Percentiles rank a stretch among this genome's conserved stretches.
Conservation (phyloP, 1,140 invertebrate genomes). For the Bicyclus anynana region DNA sequence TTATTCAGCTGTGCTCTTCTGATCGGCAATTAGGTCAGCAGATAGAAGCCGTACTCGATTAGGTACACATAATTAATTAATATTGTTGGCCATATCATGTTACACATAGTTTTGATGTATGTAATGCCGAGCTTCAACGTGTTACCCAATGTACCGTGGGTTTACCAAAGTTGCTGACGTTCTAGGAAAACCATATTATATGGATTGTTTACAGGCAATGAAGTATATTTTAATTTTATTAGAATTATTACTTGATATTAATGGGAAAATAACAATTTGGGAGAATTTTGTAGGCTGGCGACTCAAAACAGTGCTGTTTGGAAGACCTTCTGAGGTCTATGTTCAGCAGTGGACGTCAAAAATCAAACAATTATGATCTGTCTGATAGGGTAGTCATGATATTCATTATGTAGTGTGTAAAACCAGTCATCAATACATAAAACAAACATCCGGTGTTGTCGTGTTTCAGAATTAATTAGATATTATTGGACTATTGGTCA, state of each 20-base stretch:
- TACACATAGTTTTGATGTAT: slow-evolving; percentile 7
- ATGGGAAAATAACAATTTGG: too few relatives aligned
- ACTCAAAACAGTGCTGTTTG: too few relatives aligned
- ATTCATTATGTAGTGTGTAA: too few relatives aligned
- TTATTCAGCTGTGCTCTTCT: slow-evolving; percentile 23
- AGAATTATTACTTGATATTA: too few relatives aligned
- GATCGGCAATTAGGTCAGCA: slow-evolving; percentile 31
- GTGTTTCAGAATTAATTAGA: background rate
- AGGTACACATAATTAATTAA: slow-evolving; percentile 16
- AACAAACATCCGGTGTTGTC: background rate
- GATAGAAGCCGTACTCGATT: slow-evolving; percentile 30
- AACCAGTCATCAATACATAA: background rate
- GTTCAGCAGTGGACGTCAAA: too few relatives aligned
- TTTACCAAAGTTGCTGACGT: background rate
- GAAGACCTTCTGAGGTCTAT: too few relatives aligned
- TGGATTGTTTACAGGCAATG: too few relatives aligned
- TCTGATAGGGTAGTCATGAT: too few relatives aligned
- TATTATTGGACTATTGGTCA: background rate
- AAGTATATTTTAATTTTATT: too few relatives aligned
- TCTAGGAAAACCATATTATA: background rate
- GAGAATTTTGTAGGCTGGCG: too few relatives aligned
- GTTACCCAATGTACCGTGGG: background rate
- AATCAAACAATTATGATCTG: too few relatives aligned
- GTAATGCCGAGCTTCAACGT: background rate
- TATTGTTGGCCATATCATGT: slow-evolving; percentile 1